phyloP scores from a whole-genome alignment of 2,888 invertebrate species.

The Nomada ferruginata region DNA sequence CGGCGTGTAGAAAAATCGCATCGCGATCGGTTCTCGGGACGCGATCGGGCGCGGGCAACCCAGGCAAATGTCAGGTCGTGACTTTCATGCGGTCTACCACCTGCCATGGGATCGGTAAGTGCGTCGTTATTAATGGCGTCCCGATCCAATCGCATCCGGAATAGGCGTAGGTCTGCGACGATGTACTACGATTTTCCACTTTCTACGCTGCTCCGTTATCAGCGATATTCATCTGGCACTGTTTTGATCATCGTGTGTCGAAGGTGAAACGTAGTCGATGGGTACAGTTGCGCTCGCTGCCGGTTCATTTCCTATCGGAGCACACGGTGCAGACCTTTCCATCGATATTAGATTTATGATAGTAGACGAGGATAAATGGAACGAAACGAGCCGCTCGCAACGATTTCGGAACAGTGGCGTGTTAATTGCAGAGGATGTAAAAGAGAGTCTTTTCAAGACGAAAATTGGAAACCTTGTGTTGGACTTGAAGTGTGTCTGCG shows the following conservation, averaged over 20 bases:
- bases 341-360: no score
- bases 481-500: no score
- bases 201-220: slow-evolving; percentile 49
- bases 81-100: slow-evolving; percentile 83
- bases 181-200: slow-evolving; percentile 59
- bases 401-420: no score
- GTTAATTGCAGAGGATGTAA: no score
- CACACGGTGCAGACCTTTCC: no score
- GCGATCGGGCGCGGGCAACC: slow-evolving; percentile 75
- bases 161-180: slow-evolving; percentile 75
- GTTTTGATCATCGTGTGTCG: neutral
- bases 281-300: no score
- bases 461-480: no score
- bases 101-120: slow-evolving; percentile 81
- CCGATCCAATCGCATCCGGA: slow-evolving; percentile 80
- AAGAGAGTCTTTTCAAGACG: no score
- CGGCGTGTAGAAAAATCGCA: slow-evolving; percentile 73
- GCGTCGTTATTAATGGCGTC: slow-evolving; percentile 81
- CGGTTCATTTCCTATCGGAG: no score
- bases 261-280: no score
- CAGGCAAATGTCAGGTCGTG: slow-evolving; percentile 83
- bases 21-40: slow-evolving; percentile 77
- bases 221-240: neutral
- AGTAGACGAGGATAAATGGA: no score
- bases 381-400: no score